Conservation (phyloP, 2,888 invertebrate genomes). For the Lagria hirta region DNA sequence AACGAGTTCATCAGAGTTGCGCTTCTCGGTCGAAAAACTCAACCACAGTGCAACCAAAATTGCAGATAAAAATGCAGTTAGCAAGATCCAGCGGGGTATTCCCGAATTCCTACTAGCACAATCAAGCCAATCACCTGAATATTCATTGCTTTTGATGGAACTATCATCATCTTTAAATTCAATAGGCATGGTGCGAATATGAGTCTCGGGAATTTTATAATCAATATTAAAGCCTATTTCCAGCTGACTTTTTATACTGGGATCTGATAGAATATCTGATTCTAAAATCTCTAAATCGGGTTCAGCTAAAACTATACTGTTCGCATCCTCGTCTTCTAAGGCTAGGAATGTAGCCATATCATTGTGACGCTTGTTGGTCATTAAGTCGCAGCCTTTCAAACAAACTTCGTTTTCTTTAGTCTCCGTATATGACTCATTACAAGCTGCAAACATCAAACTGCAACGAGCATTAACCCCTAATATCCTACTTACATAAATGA, state of each 20-base stretch:
- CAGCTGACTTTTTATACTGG: conserved; percentile 46
- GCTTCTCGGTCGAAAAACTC: conserved; percentile 49
- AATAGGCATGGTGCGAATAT: conserved; percentile 50
- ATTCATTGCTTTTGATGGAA: conserved; percentile 18
- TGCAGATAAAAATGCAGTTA: conserved; percentile 52
- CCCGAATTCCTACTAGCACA: conserved; percentile 55
- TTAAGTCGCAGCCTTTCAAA: conserved; percentile 40
- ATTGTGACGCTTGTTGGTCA: conserved; percentile 41
- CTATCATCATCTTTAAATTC: conserved; percentile 30
- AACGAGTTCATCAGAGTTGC: conserved; percentile 25
- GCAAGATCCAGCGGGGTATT: conserved; percentile 55
- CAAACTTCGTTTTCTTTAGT: conserved; percentile 37
- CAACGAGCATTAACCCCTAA: conserved; percentile 8
- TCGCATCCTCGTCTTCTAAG: conserved; percentile 27
- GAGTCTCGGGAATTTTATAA: conserved; percentile 51
- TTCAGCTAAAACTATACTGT: conserved; percentile 37
- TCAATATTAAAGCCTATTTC: conserved; percentile 46
- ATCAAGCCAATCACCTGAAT: conserved; percentile 47
- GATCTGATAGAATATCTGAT: conserved; percentile 47
- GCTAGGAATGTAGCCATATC: conserved; percentile 31
- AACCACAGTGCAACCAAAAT: conserved; percentile 56
- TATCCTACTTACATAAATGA: conserved; percentile 41
- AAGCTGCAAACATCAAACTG: conserved; percentile 38
- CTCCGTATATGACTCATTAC: conserved; percentile 40
- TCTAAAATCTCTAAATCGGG: conserved; percentile 45